Conservation (phyloP, 1,140 invertebrate species). For the Penaeus vannamei region DNA sequence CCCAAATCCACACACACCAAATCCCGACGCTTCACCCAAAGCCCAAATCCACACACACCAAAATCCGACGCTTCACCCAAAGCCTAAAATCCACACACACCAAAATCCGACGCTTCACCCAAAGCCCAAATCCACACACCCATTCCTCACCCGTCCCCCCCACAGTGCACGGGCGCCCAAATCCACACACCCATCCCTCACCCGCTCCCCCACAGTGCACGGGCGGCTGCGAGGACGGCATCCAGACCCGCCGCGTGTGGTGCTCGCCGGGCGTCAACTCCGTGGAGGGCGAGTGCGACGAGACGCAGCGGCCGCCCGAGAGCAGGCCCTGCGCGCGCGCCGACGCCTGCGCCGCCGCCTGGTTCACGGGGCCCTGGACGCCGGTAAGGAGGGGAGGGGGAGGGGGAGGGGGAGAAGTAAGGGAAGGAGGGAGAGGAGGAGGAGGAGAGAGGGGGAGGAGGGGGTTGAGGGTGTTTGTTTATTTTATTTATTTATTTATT, state of each 20-base stretch:
- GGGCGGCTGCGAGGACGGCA: slow-evolving; percentile 77
- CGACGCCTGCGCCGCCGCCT: slow-evolving; percentile 78
- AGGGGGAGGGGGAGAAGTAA: not conserved
- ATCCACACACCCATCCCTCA: too few species aligned
- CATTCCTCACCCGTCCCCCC: too few species aligned
- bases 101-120: too few species aligned
- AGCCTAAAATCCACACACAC: too few species aligned
- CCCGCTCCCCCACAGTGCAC: slow-evolving; percentile 69
- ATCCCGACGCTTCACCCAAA: too few species aligned
- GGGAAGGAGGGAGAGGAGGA: too few species aligned
- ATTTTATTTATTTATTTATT: slow-evolving; percentile 29
- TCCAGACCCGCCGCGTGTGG: slow-evolving; percentile 78
- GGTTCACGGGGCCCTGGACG: slow-evolving; percentile 81
- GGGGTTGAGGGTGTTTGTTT: not conserved
- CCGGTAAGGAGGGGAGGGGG: not conserved
- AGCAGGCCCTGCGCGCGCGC: slow-evolving; percentile 77
- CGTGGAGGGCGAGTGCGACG: slow-evolving; percentile 73
- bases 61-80: too few species aligned
- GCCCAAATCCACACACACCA: too few species aligned
- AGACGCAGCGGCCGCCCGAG: slow-evolving; percentile 75
- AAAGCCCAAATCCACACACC: too few species aligned
- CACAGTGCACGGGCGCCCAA: slow-evolving; percentile 70
- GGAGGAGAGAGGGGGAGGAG: too few species aligned
- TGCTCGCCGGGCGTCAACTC: slow-evolving; percentile 73
- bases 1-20: too few species aligned